phyloP scores from a whole-genome alignment of 2,888 invertebrate genomes.

The Apantesis nais region DNA sequence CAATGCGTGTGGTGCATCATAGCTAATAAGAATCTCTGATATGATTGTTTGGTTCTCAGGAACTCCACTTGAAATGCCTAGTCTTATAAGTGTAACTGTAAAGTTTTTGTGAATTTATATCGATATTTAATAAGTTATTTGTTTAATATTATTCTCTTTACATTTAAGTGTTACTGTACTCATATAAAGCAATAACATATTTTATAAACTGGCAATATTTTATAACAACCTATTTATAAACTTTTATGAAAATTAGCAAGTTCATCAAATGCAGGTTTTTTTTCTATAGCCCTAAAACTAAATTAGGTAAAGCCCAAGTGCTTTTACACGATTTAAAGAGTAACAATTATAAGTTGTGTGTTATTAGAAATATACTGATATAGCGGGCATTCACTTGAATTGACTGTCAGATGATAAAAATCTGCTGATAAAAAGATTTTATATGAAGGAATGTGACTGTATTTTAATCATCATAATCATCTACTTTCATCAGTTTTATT shows the following conservation, averaged over 20 bases:
- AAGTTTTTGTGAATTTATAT: slow-evolving; percentile 27
- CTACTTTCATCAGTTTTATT: not conserved
- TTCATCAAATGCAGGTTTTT: not conserved
- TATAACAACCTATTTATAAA: not conserved
- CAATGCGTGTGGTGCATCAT: slow-evolving; percentile 62
- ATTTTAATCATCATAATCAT: not conserved
- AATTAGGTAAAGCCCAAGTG: not conserved
- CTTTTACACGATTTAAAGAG: not conserved
- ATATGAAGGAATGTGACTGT: not conserved
- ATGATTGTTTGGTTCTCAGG: slow-evolving; percentile 46
- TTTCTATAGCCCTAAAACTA: not conserved
- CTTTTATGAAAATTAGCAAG: not conserved
- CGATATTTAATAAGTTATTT: slow-evolving; percentile 31
- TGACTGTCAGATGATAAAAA: not conserved
- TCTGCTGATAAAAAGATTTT: not conserved
- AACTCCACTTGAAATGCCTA: slow-evolving; percentile 71
- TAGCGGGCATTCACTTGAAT: not conserved
- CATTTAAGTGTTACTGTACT: slow-evolving; percentile 19
- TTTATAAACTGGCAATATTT: slow-evolving; percentile 1
- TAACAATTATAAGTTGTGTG: not conserved
- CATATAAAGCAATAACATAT: slow-evolving; percentile 12
- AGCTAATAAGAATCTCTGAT: slow-evolving; percentile 68
- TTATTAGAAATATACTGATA: not conserved
- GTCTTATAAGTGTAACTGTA: slow-evolving; percentile 50
- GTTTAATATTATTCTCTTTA: slow-evolving; percentile 13